These are phyloP conservation scores for Biston stratarius DNA, from an alignment of 2,888 invertebrate genomes.

Conservation along the genomic window DNA sequence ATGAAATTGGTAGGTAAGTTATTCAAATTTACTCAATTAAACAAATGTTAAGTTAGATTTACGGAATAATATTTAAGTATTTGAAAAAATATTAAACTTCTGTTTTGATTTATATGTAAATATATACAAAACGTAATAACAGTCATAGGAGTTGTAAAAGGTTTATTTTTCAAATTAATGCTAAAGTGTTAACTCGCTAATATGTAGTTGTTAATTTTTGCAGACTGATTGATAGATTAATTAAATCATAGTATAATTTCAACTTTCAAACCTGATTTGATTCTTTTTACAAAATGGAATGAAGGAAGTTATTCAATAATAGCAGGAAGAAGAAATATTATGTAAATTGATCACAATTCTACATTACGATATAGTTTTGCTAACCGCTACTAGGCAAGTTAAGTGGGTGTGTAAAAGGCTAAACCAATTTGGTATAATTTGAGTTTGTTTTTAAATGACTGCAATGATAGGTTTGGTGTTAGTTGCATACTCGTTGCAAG, in stretches of 20 bases:
- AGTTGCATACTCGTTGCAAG: slow-evolving; percentile 24
- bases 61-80: too few species aligned
- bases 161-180: neutral
- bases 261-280: slow-evolving; percentile 31
- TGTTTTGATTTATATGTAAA: too few species aligned
- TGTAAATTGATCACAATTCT: slow-evolving; percentile 39
- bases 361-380: slow-evolving; percentile 39
- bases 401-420: slow-evolving; percentile 41
- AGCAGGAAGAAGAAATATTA: slow-evolving; percentile 42
- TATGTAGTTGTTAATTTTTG: neutral
- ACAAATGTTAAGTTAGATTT: too few species aligned
- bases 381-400: slow-evolving; percentile 33
- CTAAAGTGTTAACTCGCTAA: neutral
- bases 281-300: slow-evolving; percentile 30
- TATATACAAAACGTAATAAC: neutral
- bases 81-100: too few species aligned
- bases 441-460: slow-evolving; percentile 35
- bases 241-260: slow-evolving; percentile 14
- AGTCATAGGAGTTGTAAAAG: neutral
- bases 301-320: slow-evolving; percentile 48
- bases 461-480: slow-evolving; percentile 31
- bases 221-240: slow-evolving; percentile 14
- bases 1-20: too few species aligned
- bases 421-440: slow-evolving; percentile 43
- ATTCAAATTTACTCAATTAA: too few species aligned